Conservation (phyloP, 2,888 invertebrate genomes). For the Stenchaetothrips biformis region DNA sequence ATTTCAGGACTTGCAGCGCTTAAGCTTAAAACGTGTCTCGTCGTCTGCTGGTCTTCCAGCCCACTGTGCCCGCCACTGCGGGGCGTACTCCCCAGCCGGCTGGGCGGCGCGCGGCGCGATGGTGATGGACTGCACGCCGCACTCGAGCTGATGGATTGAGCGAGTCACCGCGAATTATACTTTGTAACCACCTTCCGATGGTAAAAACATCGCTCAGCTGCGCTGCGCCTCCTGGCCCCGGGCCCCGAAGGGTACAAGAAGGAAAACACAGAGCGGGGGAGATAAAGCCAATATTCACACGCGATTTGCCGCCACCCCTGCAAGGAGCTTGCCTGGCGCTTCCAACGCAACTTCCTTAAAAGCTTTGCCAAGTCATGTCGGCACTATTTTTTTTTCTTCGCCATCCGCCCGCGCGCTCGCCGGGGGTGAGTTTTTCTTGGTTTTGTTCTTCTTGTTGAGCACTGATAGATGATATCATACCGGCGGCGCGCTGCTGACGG, state of each 20-base stretch:
- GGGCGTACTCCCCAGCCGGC: too few species aligned
- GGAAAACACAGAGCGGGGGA: background rate
- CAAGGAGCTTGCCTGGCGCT: background rate
- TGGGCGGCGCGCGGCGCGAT: too few species aligned
- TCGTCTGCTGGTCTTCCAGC: too few species aligned
- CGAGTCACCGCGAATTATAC: background rate
- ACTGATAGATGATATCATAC: too few species aligned
- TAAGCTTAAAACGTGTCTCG: too few species aligned
- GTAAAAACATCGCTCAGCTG: background rate
- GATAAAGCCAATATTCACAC: slow-evolving; percentile 25
- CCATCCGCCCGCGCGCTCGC: background rate
- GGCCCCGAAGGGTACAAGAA: background rate
- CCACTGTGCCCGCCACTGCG: too few species aligned
- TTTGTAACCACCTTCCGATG: background rate
- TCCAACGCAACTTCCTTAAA: background rate
- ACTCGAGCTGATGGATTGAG: too few species aligned
- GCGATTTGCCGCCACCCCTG: slow-evolving; percentile 5
- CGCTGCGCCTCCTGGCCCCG: background rate
- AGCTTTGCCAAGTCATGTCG: slow-evolving; percentile 15
- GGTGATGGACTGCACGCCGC: too few species aligned
- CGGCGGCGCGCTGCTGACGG: too few species aligned
- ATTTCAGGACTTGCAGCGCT: too few species aligned
- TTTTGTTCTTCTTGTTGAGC: too few species aligned
- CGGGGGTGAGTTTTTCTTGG: background rate
- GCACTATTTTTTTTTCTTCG: background rate